Base-by-base conservation (phyloP, 2,888 invertebrate genomes). In the Panzeria rudis region DNA sequence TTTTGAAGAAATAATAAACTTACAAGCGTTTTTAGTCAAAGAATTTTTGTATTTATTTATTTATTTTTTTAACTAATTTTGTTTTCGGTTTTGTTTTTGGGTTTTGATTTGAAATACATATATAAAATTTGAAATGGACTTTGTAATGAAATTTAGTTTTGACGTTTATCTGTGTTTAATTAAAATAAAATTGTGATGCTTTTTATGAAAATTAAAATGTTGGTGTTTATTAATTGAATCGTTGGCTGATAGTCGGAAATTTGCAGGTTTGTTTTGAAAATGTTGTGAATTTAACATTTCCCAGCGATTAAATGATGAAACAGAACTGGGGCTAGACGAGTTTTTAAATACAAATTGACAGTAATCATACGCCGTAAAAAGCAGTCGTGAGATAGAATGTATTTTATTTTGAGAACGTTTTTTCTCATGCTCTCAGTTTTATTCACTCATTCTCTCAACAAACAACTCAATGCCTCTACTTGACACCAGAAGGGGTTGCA, bases 11-110 rank as follows among this genome's bases (percentile, higher is more conserved):
- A 85, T 82, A 89, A 88, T 87, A 89, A 90, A 90, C 88, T 91
- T 90, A 91, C 92, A 92, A 92, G 92, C 92, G 92, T 92, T 92
- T 92, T 92, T 92, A 92, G 90, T 92, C 92, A 92, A 92, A 92
- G 92, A 92, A 91, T 90, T 89, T 90, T 89, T 88, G 86, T 87
- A 47, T 87, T 89, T 87, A 75, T 88, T 87, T 87, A 87, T 86
- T 80, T 72, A 59, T 29, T 35, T 80, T 69, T 78, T 79, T 66
- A 80, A 84, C 59, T 84, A 83, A 86, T 84, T 85, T 88, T 69
- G 64, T 79, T 81, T 85, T 81, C 68, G 61, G 47, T 54, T 72
- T 73, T 29, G 11, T 25, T 72, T 84, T 83, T 11, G 23, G 17
- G 1, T 61, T 29, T 62, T 78, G 50, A 29, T 76, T 66, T 61